These are phyloP conservation scores for Nymphalis c-album DNA, from an alignment of 2,888 invertebrate species.

Conservation along the genomic window DNA sequence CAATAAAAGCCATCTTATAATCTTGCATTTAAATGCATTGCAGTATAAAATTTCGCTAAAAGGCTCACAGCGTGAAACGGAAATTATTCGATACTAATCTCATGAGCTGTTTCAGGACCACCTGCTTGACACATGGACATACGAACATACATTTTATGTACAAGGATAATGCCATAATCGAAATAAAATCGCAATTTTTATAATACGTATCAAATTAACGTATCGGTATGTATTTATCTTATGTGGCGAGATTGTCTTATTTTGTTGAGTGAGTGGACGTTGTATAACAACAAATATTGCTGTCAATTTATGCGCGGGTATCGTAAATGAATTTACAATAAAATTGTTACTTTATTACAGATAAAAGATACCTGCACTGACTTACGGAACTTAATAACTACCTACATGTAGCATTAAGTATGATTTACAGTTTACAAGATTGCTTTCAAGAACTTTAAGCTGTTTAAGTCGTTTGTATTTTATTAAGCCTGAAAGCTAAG, in stretches of 20 bases:
- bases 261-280: constrained; percentile 45
- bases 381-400: constrained; percentile 36
- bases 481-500: constrained; percentile 18
- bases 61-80: constrained; percentile 64
- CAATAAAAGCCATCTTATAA: constrained; percentile 45
- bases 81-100: constrained; percentile 59
- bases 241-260: constrained; percentile 51
- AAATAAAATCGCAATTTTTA: constrained; percentile 74
- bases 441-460: constrained; percentile 31
- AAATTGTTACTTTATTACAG: constrained; percentile 39
- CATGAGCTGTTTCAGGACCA: constrained; percentile 61
- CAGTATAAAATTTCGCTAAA: constrained; percentile 57
- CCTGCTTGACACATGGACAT: constrained; percentile 67
- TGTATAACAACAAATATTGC: constrained; percentile 31
- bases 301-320: constrained; percentile 28
- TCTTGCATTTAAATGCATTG: constrained; percentile 67
- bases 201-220: constrained; percentile 67
- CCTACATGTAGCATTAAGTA: constrained; percentile 32
- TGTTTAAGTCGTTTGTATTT: constrained; percentile 18
- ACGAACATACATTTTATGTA: constrained; percentile 65
- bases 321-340: constrained; percentile 38
- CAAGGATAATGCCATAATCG: constrained; percentile 52
- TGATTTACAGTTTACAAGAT: constrained; percentile 34
- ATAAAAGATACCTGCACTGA: constrained; percentile 32
- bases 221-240: constrained; percentile 46